Evolutionary conservation across 1,140 invertebrate genomes (phyloP).

Genomic region (Zaprionus africanus): DNA sequence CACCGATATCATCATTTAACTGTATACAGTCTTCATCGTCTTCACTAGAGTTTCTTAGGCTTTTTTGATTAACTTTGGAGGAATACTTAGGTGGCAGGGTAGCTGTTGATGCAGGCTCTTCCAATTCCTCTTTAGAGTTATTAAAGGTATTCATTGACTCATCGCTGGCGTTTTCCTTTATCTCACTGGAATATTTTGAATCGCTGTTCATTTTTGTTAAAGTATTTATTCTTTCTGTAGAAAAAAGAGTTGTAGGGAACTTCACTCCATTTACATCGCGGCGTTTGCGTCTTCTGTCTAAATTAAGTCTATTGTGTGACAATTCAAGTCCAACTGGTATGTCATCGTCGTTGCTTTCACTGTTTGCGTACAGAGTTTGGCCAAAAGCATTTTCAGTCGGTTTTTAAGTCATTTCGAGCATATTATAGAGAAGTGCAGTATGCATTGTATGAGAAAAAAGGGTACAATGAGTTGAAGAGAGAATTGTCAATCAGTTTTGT

Average conservation of each 20-base stretch:
- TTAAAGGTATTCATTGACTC: slow-evolving; percentile 37
- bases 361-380: slow-evolving; percentile 77
- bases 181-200: slow-evolving; percentile 53
- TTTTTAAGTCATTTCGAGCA: slow-evolving; percentile 58
- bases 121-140: slow-evolving; percentile 49
- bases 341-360: slow-evolving; percentile 60
- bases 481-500: slow-evolving; percentile 54
- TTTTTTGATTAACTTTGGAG: slow-evolving; percentile 53
- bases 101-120: slow-evolving; percentile 17
- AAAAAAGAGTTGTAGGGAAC: neutral
- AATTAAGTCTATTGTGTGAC: slow-evolving; percentile 64
- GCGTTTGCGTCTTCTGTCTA: slow-evolving; percentile 48
- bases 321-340: slow-evolving; percentile 55
- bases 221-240: neutral
- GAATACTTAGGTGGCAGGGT: slow-evolving; percentile 44
- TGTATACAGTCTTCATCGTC: slow-evolving; percentile 32
- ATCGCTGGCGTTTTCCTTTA: slow-evolving; percentile 16
- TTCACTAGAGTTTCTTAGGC: slow-evolving; percentile 1
- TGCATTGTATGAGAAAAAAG: slow-evolving; percentile 70
- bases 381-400: slow-evolving; percentile 58
- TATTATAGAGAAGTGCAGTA: slow-evolving; percentile 73
- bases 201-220: slow-evolving; percentile 21
- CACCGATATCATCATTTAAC: slow-evolving; percentile 29
- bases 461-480: slow-evolving; percentile 70
- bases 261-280: slow-evolving; percentile 39